phyloP scores from a whole-genome alignment of 2,797 vertebrate genomes.

The Myotis myotis region DNA sequence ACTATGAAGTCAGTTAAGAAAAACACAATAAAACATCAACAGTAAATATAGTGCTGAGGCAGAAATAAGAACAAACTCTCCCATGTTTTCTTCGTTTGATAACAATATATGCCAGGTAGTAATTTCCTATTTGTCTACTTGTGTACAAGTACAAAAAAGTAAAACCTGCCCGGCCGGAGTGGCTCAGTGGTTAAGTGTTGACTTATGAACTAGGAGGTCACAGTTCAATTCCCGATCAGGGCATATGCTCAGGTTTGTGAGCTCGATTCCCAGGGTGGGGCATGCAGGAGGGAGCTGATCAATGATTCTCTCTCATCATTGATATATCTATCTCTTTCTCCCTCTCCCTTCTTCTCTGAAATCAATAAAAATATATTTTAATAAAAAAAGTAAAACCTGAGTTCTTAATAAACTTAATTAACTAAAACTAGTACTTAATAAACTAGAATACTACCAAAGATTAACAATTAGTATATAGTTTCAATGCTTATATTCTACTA shows the following conservation, averaged over 20 bases:
- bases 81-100: neutral
- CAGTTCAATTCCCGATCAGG: no score
- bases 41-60: neutral
- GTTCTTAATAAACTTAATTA: conserved; percentile 4
- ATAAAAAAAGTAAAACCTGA: conserved; percentile 10
- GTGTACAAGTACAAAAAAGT: neutral
- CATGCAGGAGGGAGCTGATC: no score
- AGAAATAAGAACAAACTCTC: neutral
- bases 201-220: no score
- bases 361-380: no score
- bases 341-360: no score
- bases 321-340: no score
- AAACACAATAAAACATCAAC: neutral
- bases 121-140: neutral
- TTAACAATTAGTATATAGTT: neutral
- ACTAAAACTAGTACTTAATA: neutral
- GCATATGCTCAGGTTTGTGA: no score
- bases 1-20: neutral
- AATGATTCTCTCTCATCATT: no score
- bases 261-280: no score
- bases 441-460: neutral
- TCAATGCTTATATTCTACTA: conserved; percentile 8
- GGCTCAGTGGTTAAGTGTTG: no score
- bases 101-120: neutral
- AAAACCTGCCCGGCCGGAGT: no score